Evolutionary conservation across 2,888 invertebrate genomes (phyloP).

Genomic region (Pediacus dermestoides): DNA sequence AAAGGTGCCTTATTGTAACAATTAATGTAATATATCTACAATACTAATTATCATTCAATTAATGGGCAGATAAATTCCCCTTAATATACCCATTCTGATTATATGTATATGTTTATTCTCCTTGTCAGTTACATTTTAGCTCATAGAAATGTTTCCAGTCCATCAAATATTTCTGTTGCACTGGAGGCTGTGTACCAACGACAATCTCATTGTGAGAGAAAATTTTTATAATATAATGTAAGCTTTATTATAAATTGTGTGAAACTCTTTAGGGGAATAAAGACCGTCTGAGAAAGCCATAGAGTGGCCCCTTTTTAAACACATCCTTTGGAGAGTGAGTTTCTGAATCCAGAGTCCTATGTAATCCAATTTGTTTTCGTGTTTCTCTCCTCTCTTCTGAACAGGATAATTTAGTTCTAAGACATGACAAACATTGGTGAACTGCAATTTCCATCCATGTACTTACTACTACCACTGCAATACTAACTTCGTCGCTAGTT

Average conservation of each 20-base stretch:
- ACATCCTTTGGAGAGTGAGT: neutral
- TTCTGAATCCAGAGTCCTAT: slow-evolving; percentile 9
- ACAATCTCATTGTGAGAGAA: too few species aligned
- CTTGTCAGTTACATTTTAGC: too few species aligned
- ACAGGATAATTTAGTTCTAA: slow-evolving; percentile 26
- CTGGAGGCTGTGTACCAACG: too few species aligned
- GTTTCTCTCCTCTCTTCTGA: slow-evolving; percentile 22
- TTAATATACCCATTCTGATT: too few species aligned
- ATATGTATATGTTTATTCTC: too few species aligned
- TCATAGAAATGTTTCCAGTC: too few species aligned
- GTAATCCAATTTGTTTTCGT: slow-evolving; percentile 27
- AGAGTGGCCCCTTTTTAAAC: neutral
- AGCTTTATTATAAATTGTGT: neutral
- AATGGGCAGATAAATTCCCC: too few species aligned
- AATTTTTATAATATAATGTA: neutral
- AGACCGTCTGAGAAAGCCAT: neutral
- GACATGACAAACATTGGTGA: slow-evolving; percentile 28
- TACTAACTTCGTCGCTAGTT: slow-evolving; percentile 21
- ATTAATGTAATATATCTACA: too few species aligned
- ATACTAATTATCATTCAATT: too few species aligned
- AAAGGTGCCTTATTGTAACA: too few species aligned
- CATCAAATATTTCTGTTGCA: too few species aligned
- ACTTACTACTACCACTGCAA: slow-evolving; percentile 18
- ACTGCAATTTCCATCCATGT: slow-evolving; percentile 25
- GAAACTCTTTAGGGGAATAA: neutral